Conservation (phyloP, 2,113 vertebrate genomes). For the Propithecus coquereli region DNA sequence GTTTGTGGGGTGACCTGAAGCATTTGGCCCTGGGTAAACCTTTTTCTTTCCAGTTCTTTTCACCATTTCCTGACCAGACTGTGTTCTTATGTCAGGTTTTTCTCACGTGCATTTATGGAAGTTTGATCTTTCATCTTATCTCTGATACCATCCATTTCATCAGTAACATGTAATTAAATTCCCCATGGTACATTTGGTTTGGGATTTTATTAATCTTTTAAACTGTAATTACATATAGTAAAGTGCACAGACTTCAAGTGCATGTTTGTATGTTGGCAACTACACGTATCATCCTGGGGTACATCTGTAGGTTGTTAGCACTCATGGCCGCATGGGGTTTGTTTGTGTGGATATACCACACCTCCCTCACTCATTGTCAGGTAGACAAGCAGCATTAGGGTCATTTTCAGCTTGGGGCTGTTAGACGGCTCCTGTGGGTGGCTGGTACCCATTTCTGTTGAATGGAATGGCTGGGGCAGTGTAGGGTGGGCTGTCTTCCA, state of each 20-base stretch:
- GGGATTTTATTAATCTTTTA: slow-evolving; percentile 9
- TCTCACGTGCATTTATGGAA: slow-evolving; percentile 20
- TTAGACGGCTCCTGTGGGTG: background rate
- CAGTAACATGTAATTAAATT: background rate
- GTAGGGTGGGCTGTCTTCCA: background rate
- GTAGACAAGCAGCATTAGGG: background rate
- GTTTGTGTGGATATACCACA: background rate
- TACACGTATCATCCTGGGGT: background rate
- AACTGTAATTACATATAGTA: background rate
- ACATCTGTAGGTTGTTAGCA: background rate
- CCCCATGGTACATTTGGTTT: background rate
- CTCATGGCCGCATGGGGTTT: background rate
- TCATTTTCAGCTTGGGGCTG: background rate
- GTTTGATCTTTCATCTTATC: background rate
- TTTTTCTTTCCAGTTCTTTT: background rate
- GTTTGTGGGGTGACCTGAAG: background rate
- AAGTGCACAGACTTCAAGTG: background rate
- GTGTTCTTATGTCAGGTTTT: background rate
- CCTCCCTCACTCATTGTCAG: background rate
- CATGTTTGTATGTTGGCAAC: background rate
- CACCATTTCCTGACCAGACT: background rate
- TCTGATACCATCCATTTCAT: slow-evolving; percentile 1
- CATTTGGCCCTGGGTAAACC: background rate
- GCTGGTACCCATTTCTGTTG: background rate
- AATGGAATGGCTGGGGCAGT: background rate